Base-by-base conservation (phyloP, 2,797 vertebrate species). In the Novumbra hubbsi region DNA sequence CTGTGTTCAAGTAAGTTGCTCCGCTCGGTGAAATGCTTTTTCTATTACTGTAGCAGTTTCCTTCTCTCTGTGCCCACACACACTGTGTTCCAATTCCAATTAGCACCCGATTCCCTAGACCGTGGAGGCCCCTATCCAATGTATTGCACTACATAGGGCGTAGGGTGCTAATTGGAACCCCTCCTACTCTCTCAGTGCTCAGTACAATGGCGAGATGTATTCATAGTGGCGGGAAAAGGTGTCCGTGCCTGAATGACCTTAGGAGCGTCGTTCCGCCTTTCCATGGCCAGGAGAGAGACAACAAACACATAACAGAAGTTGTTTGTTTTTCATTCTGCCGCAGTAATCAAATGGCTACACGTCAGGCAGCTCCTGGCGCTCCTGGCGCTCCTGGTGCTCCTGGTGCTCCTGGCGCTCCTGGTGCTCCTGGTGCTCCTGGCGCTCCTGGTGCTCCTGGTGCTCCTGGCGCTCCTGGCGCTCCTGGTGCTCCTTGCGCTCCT, bases 11-110 rank as follows among this genome's bases (percentile, higher is more conserved):
- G 86, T 66, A 76, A 24, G 24, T n/a, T 24, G 21, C 55, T 60
- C 21, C 9, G 55, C 81, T 89, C 88, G 84, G 88, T 85, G 84
- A 89, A 87, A 83, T 76, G 41, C 48, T 83, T 78, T 87, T 92
- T 89, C 84, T 90, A 85, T 90, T 84, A 85, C 52, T 78, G 83
- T 72, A 84, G 84, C 85, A 85, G 79, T 88, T 85, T 80, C 85
- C 89, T 90, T 93, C 89, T 89, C 76, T 75, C 73, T 0, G 24
- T 75, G 74, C 87, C 80, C 86, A 88, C 89, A 83, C 85, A 55
- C 74, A 60, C 55, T 24, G n/a, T 0, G 3, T 14, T n/a, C n/a
- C 9, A 3, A 12, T 60, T 24, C 21, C 55, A 60, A 60, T 24
- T 60, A 12, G 55, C 24, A 14, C 21, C 55, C 11, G 12, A 60